phyloP scores from a whole-genome alignment of 2,113 vertebrate genomes.

The Pionites leucogaster region DNA sequence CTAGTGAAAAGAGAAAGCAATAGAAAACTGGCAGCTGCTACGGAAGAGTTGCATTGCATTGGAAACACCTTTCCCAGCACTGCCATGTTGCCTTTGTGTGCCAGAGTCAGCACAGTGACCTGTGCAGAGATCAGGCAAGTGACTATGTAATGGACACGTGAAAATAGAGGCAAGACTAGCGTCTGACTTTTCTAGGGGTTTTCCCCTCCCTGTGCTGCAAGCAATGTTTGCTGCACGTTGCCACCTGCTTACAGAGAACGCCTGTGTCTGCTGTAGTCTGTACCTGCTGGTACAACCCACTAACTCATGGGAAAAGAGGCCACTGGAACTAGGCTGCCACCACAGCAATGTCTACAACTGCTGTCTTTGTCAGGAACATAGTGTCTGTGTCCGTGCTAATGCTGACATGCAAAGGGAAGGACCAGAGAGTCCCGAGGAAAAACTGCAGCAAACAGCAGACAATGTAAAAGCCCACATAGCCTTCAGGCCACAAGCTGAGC shows the following conservation, averaged over 20 bases:
- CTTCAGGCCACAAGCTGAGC: not conserved
- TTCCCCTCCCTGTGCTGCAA: not conserved
- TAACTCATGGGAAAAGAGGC: not conserved
- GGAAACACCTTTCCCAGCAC: not conserved
- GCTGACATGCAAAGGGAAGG: not conserved
- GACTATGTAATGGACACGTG: not conserved
- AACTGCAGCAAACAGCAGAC: not conserved
- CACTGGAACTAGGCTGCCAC: not conserved
- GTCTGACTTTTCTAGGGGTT: not conserved
- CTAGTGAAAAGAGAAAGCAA: not conserved
- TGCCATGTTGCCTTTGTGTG: not conserved
- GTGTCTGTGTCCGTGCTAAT: not conserved
- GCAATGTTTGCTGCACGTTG: accelerated
- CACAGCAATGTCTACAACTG: not conserved
- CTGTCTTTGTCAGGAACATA: accelerated
- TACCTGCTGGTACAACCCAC: not conserved
- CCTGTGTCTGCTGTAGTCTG: not conserved
- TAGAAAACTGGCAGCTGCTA: not conserved
- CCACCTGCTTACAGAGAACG: not conserved
- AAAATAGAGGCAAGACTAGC: not conserved
- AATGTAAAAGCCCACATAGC: not conserved
- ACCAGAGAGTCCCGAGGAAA: not conserved
- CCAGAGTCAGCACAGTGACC: not conserved
- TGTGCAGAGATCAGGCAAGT: not conserved
- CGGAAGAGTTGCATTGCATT: not conserved